phyloP scores from a whole-genome alignment of 2,113 vertebrate species.

The Daphoenositta chrysoptera region DNA sequence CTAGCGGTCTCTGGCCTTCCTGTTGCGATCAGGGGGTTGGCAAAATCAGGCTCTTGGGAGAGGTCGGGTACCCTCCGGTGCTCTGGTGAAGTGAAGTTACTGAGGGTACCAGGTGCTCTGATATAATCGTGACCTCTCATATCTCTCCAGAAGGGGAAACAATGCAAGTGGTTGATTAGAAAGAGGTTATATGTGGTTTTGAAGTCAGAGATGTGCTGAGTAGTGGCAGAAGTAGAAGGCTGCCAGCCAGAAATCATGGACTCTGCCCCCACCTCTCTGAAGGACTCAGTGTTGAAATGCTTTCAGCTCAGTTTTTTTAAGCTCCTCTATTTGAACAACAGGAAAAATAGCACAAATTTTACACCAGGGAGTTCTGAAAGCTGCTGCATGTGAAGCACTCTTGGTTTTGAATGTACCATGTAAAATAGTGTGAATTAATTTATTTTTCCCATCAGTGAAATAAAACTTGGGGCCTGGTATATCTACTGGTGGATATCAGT shows the following conservation, averaged over 20 bases:
- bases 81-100: not conserved
- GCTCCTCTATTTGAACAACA: not conserved
- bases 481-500: not conserved
- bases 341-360: not conserved
- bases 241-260: not conserved
- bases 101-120: not conserved
- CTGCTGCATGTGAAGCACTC: not conserved
- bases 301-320: not conserved
- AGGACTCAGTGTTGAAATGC: not conserved
- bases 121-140: rapidly evolving
- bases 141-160: not conserved
- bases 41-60: not conserved
- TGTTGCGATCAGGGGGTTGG: not conserved
- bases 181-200: not conserved
- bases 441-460: not conserved
- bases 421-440: not conserved
- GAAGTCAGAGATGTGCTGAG: not conserved
- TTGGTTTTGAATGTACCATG: not conserved
- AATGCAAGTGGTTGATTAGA: not conserved
- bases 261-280: not conserved
- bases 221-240: not conserved
- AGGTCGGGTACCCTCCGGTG: not conserved
- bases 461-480: not conserved
- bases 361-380: not conserved
- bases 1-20: not conserved